Conservation (phyloP, 1,140 invertebrate genomes). For the Amyelois transitella region DNA sequence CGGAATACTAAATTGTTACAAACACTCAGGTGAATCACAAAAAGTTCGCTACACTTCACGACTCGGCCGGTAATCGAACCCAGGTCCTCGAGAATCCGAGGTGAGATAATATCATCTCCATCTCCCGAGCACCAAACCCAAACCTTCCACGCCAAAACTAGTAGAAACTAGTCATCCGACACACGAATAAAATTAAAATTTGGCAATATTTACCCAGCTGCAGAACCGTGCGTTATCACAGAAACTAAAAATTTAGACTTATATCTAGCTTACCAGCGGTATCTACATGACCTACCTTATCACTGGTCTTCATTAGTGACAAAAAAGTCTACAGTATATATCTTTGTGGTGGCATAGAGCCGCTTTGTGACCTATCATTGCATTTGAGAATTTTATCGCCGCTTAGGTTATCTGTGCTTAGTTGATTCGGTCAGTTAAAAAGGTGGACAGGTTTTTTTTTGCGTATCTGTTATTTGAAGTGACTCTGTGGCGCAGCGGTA, state of each 20-base stretch:
- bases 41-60: too few species aligned
- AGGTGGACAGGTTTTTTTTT: too few species aligned
- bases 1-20: too few species aligned
- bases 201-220: background rate
- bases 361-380: background rate
- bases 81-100: too few species aligned
- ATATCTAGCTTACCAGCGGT: constrained; percentile 24
- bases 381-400: background rate
- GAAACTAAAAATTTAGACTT: constrained; percentile 19
- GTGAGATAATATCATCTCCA: too few species aligned
- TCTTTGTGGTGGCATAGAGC: background rate
- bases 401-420: background rate
- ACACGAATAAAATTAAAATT: background rate
- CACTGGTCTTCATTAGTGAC: constrained; percentile 1
- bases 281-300: constrained; percentile 22
- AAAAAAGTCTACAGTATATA: background rate
- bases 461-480: too few species aligned
- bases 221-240: constrained; percentile 2
- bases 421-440: too few species aligned
- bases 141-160: background rate
- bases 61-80: too few species aligned
- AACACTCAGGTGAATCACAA: too few species aligned
- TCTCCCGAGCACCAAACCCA: too few species aligned
- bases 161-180: background rate
- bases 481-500: too few species aligned